A percentile compares a stretch with the other conserved stretches of the same genome.
phyloP scores from a whole-genome alignment of 2,797 vertebrate species.

The Falco columbarius region DNA sequence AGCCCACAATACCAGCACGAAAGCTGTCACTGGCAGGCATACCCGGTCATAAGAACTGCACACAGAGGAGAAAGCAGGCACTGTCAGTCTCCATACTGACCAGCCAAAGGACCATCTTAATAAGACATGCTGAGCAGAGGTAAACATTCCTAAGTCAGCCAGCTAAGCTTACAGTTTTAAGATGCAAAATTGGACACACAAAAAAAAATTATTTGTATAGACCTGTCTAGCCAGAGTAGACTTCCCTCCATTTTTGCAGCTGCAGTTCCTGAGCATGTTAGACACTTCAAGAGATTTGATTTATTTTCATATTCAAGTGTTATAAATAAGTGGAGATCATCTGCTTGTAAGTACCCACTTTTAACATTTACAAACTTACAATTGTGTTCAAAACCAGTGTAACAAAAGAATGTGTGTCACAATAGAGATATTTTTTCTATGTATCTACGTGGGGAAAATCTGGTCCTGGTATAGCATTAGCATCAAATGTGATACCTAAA shows the following conservation, averaged over 20 bases:
- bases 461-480: neutral
- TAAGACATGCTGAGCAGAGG: neutral
- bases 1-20: rapidly evolving
- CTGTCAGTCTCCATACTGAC: neutral
- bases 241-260: neutral
- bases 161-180: neutral
- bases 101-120: neutral
- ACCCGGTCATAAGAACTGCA: neutral
- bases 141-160: neutral
- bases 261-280: neutral
- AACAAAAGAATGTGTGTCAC: neutral
- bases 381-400: neutral
- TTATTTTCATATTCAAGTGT: neutral
- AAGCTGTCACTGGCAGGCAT: neutral
- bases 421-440: neutral
- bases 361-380: neutral
- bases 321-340: neutral
- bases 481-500: neutral
- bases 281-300: neutral
- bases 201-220: neutral
- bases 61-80: neutral
- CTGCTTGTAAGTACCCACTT: neutral
- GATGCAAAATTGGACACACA: neutral
- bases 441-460: neutral
- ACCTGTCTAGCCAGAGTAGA: neutral